A percentile compares a stretch with the other conserved stretches of the same genome.
These are phyloP conservation scores for Monopterus albus DNA, from an alignment of 2,113 vertebrate species.

Conservation along the genomic window DNA sequence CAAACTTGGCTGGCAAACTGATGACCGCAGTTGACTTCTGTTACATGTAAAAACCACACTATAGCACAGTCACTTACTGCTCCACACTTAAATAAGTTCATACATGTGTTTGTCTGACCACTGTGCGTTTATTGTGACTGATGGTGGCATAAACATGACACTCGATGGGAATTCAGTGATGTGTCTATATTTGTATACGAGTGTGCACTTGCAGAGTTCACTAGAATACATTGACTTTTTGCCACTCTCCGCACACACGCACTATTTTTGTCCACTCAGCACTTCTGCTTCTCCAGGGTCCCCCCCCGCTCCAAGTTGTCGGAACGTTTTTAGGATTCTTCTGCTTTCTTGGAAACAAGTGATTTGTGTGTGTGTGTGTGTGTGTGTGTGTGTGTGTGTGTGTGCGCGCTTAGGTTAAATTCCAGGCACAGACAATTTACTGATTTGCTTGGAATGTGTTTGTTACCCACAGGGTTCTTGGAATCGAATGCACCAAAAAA, in stretches of 20 bases:
- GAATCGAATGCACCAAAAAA: conserved; percentile 37
- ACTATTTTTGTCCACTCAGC: conserved; percentile 61
- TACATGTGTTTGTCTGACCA: conserved; percentile 2
- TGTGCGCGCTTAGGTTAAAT: conserved; percentile 52
- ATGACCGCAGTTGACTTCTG: conserved; percentile 25
- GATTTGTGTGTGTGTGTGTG: conserved; percentile 32
- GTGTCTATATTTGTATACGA: conserved; percentile 47
- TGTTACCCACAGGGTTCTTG: conserved; percentile 61
- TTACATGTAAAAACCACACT: background rate
- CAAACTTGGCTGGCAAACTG: background rate
- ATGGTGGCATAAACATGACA: conserved; percentile 54
- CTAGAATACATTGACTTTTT: conserved; percentile 59
- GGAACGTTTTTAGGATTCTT: conserved; percentile 73
- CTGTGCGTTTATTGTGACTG: conserved; percentile 56
- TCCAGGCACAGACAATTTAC: conserved; percentile 71
- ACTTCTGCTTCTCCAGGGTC: conserved; percentile 57
- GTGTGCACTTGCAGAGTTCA: conserved; percentile 38
- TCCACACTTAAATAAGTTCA: too few species aligned
- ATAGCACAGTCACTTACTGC: background rate
- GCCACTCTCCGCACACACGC: conserved; percentile 18
- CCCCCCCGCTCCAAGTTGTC: conserved; percentile 44
- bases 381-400: conserved; percentile 19
- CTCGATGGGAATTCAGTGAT: conserved; percentile 46
- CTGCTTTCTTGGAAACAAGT: conserved; percentile 53
- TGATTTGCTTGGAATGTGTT: conserved; percentile 72